A percentile compares a stretch with the other conserved stretches of the same genome.
Conservation (phyloP, 2,113 vertebrate genomes). For the Eleginops maclovinus region DNA sequence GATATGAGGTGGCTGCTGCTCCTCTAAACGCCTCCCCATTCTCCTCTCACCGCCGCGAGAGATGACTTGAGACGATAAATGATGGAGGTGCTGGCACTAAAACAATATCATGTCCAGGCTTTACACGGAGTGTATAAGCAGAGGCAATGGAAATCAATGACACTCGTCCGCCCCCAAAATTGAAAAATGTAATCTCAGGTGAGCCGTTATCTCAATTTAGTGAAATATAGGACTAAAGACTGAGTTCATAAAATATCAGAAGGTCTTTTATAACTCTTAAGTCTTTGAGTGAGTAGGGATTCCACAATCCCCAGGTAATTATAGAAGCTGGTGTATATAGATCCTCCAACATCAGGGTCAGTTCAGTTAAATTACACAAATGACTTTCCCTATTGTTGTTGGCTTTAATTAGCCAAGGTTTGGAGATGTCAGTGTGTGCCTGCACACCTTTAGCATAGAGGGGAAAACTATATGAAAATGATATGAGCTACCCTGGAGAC, state of each 20-base stretch:
- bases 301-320: conserved; percentile 18
- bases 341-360: conserved; percentile 20
- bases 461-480: not conserved
- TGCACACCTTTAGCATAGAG: not conserved
- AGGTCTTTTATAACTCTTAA: conserved; percentile 16
- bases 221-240: conserved; percentile 31
- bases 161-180: conserved; percentile 36
- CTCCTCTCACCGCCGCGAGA: conserved; percentile 29
- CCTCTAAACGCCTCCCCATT: conserved; percentile 31
- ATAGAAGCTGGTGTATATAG: conserved; percentile 3
- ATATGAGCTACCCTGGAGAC: not conserved
- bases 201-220: conserved; percentile 46
- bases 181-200: conserved; percentile 46
- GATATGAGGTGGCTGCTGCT: conserved; percentile 45
- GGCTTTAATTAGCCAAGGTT: not conserved
- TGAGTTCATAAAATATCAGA: not conserved
- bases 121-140: not conserved
- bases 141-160: conserved; percentile 58
- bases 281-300: conserved; percentile 6
- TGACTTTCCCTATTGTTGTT: not conserved
- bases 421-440: not conserved
- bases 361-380: not conserved
- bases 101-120: conserved; percentile 43
- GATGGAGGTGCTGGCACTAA: conserved; percentile 25
- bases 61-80: conserved; percentile 43